Percentiles rank a stretch among this genome's conserved stretches.
Conservation (phyloP, 2,888 invertebrate species). For the Drosophila eohydei region DNA sequence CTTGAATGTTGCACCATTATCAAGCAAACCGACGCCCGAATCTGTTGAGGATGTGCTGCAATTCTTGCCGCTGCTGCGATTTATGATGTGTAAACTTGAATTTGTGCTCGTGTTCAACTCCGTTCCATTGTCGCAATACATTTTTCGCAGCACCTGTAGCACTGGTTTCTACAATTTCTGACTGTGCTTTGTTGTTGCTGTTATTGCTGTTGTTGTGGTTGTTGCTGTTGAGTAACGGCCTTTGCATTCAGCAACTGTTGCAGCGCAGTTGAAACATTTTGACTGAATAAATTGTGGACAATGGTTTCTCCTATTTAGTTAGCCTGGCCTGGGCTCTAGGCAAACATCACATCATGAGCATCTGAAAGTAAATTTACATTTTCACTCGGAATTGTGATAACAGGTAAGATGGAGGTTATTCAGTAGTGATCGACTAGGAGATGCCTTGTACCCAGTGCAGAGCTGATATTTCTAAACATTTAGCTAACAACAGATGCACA, state of each 20-base stretch:
- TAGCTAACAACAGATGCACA: no score
- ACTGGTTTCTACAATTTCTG: conserved; percentile 13
- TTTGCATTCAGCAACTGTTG: conserved; percentile 15
- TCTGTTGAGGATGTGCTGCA: conserved; percentile 82
- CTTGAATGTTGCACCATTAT: conserved; percentile 65
- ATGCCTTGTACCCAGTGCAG: no score
- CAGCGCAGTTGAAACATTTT: conserved; percentile 24
- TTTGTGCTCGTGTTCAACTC: conserved; percentile 57
- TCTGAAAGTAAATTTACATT: conserved; percentile 58
- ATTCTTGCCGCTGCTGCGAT: conserved; percentile 63
- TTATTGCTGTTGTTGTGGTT: background rate
- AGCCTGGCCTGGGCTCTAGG: conserved; percentile 34
- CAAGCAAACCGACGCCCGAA: conserved; percentile 82
- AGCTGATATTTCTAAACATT: no score
- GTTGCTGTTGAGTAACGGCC: conserved; percentile 2
- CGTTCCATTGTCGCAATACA: conserved; percentile 71
- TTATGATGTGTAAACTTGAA: conserved; percentile 50
- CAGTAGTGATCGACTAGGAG: background rate
- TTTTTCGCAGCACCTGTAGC: conserved; percentile 38
- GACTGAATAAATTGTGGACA: conserved; percentile 1
- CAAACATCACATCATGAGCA: conserved; percentile 57
- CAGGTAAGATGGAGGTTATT: background rate
- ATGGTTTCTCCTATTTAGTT: conserved; percentile 9
- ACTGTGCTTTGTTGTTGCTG: background rate
- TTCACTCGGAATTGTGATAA: conserved; percentile 24